A percentile compares a stretch with the other conserved stretches of the same genome.
Conservation (phyloP, 92 coral and sea anemone genomes). For the Phenganax subtilis region DNA sequence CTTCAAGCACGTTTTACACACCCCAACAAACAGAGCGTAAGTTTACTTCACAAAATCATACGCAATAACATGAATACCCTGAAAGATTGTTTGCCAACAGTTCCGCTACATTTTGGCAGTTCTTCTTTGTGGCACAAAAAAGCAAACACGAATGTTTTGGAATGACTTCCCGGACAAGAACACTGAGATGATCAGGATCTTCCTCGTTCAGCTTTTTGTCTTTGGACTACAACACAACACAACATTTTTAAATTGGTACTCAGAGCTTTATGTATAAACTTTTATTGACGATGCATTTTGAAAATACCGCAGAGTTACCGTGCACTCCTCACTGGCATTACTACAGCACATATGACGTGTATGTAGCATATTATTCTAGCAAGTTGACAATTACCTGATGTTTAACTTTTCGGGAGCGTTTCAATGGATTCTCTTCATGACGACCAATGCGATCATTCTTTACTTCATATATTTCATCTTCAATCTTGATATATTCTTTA, state of each 20-base stretch:
- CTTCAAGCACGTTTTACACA: no score
- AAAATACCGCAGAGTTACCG: no score
- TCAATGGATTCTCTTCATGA: slow-evolving; percentile 47
- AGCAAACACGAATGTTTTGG: slow-evolving; percentile 87
- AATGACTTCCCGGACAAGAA: slow-evolving; percentile 75
- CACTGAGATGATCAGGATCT: slow-evolving; percentile 83
- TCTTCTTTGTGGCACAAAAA: slow-evolving; percentile 86
- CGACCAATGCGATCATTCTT: slow-evolving; percentile 43
- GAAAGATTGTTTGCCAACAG: slow-evolving; percentile 63
- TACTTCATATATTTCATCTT: slow-evolving; percentile 57
- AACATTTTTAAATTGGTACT: neutral
- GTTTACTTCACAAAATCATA: neutral
- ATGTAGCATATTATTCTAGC: neutral
- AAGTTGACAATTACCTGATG: slow-evolving; percentile 25
- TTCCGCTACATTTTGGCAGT: slow-evolving; percentile 74
- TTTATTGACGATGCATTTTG: no score
- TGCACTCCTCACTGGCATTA: no score
- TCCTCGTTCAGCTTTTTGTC: slow-evolving; percentile 42
- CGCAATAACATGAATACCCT: slow-evolving; percentile 44
- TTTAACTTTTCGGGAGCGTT: slow-evolving; percentile 50
- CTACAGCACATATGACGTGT: no score
- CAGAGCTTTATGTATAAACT: no score
- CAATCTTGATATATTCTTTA: slow-evolving; percentile 51
- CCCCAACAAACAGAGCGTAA: no score
- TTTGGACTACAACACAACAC: slow-evolving; percentile 36